Conservation (phyloP, 2,113 vertebrate species). For the Etheostoma spectabile region DNA sequence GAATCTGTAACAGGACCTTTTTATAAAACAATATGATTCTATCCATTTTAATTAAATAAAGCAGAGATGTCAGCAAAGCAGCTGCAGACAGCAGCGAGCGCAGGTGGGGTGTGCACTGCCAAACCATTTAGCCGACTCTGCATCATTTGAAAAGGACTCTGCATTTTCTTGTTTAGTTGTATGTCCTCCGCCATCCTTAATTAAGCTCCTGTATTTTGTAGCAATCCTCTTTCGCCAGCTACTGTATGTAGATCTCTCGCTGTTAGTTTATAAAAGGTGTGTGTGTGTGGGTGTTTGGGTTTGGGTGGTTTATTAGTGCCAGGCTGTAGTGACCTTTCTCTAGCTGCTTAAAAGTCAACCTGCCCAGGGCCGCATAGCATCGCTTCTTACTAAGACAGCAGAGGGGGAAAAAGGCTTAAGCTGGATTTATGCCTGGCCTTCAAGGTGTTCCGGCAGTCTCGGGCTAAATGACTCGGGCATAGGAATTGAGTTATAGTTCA, state of each 20-base stretch:
- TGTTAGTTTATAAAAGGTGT: conserved; percentile 3
- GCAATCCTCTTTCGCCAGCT: background rate
- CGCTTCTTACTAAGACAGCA: conserved; percentile 48
- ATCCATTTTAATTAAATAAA: conserved; percentile 56
- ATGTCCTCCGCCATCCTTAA: conserved; percentile 11
- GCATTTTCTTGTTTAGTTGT: conserved; percentile 36
- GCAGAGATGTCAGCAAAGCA: conserved; percentile 34
- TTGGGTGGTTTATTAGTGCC: conserved; percentile 23
- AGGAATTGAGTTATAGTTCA: conserved; percentile 36
- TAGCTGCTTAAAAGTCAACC: conserved; percentile 53
- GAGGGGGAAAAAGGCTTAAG: conserved; percentile 47
- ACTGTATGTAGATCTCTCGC: background rate
- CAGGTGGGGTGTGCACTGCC: conserved; percentile 34
- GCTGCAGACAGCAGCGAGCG: conserved; percentile 10
- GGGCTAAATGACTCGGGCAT: conserved; percentile 23
- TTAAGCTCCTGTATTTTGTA: conserved; percentile 7
- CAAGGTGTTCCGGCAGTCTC: conserved; percentile 42
- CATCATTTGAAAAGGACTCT: conserved; percentile 29
- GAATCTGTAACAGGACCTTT: conserved; percentile 22
- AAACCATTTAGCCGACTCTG: conserved; percentile 26
- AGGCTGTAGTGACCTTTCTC: conserved; percentile 55
- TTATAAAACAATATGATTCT: conserved; percentile 49
- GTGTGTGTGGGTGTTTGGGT: too few species aligned
- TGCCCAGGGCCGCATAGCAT: conserved; percentile 47
- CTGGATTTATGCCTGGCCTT: conserved; percentile 49